Conservation (phyloP, 1,140 invertebrate genomes). For the Olivierus martensii region DNA sequence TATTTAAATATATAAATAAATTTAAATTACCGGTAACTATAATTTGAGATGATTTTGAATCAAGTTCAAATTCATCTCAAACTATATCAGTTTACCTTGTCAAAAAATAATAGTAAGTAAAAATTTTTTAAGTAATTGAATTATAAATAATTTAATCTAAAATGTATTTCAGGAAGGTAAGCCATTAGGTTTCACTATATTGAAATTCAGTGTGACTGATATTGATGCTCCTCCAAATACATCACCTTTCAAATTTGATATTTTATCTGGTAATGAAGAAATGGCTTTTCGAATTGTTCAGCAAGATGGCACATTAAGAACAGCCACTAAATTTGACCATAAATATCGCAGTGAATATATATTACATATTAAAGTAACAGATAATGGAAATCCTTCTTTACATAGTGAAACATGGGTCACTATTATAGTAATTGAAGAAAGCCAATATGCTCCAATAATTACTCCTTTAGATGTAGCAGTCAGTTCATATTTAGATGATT, state of each 20-base stretch:
- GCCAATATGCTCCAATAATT: conserved; percentile 79
- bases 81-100: too few species aligned
- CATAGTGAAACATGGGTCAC: conserved; percentile 75
- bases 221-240: conserved; percentile 75
- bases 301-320: conserved; percentile 62
- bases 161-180: conserved; percentile 16
- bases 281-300: conserved; percentile 72
- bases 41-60: too few species aligned
- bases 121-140: too few species aligned
- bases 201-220: conserved; percentile 72
- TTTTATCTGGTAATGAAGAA: conserved; percentile 58
- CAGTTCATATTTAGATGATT: conserved; percentile 71
- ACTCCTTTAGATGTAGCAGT: conserved; percentile 72
- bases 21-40: too few species aligned
- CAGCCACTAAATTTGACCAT: conserved; percentile 74
- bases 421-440: conserved; percentile 80
- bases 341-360: conserved; percentile 64
- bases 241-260: conserved; percentile 80
- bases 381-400: conserved; percentile 79
- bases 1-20: too few species aligned
- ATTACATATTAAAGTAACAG: conserved; percentile 78
- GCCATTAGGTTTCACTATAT: conserved; percentile 34
- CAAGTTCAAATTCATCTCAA: too few species aligned
- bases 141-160: too few species aligned
- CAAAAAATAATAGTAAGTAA: too few species aligned